Conservation (phyloP, 2,797 vertebrate species). For the Parotocinclus haroldoi region DNA sequence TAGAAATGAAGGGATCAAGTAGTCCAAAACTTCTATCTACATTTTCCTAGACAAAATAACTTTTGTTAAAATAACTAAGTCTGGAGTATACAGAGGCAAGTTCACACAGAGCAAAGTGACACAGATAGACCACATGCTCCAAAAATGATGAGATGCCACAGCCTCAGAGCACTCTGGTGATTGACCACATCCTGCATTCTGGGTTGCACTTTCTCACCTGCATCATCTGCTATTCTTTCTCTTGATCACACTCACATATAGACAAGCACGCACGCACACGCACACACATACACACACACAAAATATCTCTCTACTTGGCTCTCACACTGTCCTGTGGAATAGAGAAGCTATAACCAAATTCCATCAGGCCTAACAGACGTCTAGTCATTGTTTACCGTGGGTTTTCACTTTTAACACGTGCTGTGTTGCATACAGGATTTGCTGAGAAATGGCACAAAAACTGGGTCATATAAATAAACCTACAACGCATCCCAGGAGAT, state of each 20-base stretch:
- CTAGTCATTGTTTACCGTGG: too few species aligned
- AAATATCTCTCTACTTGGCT: neutral
- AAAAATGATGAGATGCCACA: conserved; percentile 29
- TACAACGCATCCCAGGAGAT: conserved; percentile 59
- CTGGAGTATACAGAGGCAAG: conserved; percentile 17
- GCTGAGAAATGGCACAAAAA: too few species aligned
- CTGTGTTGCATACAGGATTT: too few species aligned
- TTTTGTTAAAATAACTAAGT: too few species aligned
- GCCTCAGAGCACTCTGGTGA: conserved; percentile 47
- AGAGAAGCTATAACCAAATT: conserved; percentile 1
- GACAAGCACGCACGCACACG: conserved; percentile 4
- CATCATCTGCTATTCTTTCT: conserved; percentile 9
- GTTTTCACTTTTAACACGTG: too few species aligned
- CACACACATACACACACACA: conserved; percentile 3
- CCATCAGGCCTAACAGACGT: too few species aligned
- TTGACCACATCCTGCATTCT: conserved; percentile 73
- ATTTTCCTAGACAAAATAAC: too few species aligned
- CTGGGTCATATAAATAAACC: conserved; percentile 63
- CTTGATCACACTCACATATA: conserved; percentile 18
- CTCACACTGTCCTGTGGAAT: conserved; percentile 2
- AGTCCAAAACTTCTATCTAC: too few species aligned
- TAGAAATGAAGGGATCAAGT: too few species aligned
- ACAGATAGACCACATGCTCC: conserved; percentile 35
- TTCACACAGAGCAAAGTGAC: conserved; percentile 9
- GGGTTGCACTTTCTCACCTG: conserved; percentile 50